Conservation (phyloP, 2,113 vertebrate species). For the Myotis lucifugus region DNA sequence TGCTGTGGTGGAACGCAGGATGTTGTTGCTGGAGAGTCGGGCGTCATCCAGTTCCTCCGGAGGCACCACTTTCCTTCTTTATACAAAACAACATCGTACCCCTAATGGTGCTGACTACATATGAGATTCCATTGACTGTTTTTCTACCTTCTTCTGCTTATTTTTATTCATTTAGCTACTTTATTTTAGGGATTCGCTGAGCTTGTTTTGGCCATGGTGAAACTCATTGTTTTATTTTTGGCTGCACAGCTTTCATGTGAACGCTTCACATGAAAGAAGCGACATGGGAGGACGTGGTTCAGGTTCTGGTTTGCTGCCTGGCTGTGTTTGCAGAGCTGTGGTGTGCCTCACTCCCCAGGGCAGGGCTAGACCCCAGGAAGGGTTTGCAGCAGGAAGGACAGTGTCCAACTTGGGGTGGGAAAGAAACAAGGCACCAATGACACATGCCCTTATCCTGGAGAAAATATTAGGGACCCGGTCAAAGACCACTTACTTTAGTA, state of each 20-base stretch:
- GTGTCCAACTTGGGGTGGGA: not conserved
- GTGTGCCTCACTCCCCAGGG: not conserved
- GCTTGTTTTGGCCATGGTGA: constrained; percentile 76
- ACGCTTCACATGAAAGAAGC: constrained; percentile 51
- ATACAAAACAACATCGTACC: not conserved
- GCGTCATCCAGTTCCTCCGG: constrained; percentile 38
- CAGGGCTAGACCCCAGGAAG: not conserved
- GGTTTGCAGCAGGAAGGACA: not conserved
- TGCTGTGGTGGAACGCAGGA: constrained; percentile 52
- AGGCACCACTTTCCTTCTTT: constrained; percentile 70
- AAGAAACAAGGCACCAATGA: not conserved
- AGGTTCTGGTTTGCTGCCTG: constrained; percentile 6
- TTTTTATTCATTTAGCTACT: constrained; percentile 74
- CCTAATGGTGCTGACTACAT: constrained; percentile 50
- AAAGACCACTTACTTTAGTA: not conserved
- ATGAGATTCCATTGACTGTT: constrained; percentile 62
- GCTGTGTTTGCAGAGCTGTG: not conserved
- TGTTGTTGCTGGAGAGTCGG: constrained; percentile 59
- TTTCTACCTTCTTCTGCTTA: constrained; percentile 74
- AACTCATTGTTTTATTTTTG: constrained; percentile 71
- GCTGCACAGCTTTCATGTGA: constrained; percentile 42
- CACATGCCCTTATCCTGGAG: not conserved
- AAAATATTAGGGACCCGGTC: not conserved
- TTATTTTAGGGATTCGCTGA: constrained; percentile 78
- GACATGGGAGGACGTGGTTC: not conserved